Conservation (phyloP, 2,113 vertebrate species). For the Pangasianodon gigas region DNA sequence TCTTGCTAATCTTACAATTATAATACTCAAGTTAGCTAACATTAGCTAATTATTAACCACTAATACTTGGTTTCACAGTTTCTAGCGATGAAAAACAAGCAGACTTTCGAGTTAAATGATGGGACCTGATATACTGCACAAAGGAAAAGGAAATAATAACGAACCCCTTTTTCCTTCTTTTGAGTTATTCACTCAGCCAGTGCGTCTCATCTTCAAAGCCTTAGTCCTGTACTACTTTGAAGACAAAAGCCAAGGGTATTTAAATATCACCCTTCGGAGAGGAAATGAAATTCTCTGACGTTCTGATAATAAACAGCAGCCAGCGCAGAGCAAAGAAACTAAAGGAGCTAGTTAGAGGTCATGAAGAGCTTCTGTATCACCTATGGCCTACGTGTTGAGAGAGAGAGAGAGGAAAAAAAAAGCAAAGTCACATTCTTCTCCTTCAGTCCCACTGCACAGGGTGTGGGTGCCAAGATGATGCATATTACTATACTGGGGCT, state of each 20-base stretch:
- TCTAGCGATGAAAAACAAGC: neutral
- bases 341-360: conserved; percentile 34
- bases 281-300: conserved; percentile 59
- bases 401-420: neutral
- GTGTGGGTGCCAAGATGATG: conserved; percentile 15
- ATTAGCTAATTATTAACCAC: no score
- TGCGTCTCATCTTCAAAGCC: conserved; percentile 52
- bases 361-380: conserved; percentile 14
- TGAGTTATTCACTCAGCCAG: conserved; percentile 23
- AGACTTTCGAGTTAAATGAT: conserved; percentile 53
- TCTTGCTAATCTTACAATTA: neutral
- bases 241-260: conserved; percentile 64
- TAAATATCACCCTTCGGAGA: conserved; percentile 62
- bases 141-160: conserved; percentile 47
- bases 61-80: neutral
- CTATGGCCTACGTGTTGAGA: neutral
- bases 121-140: conserved; percentile 43
- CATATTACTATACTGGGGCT: conserved; percentile 38
- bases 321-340: conserved; percentile 43
- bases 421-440: conserved; percentile 13
- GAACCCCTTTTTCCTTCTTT: conserved; percentile 26
- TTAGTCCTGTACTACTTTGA: conserved; percentile 55
- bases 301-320: conserved; percentile 63
- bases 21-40: neutral
- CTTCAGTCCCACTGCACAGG: neutral